These are phyloP conservation scores for Mactra quadrangularis DNA, from an alignment of 1,140 invertebrate genomes.

Conservation along the genomic window DNA sequence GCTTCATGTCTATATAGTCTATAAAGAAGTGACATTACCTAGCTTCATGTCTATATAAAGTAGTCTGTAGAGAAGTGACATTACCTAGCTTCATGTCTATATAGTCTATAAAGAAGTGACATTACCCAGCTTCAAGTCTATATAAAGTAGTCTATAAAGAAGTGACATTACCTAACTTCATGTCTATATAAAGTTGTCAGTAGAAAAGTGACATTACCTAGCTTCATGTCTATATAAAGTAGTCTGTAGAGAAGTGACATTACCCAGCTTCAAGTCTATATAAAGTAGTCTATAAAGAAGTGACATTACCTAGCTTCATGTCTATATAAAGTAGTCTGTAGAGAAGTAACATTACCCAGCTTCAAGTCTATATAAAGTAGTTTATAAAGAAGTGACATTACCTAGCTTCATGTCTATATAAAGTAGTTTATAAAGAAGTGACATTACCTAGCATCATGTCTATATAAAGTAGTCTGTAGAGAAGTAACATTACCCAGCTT, in stretches of 20 bases:
- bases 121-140: conserved; percentile 87
- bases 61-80: conserved; percentile 94
- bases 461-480: conserved; percentile 93
- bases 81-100: too few relatives aligned
- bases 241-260: conserved; percentile 93
- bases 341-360: conserved; percentile 90
- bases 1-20: conserved; percentile 93
- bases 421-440: conserved; percentile 93
- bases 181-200: conserved; percentile 95
- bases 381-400: conserved; percentile 93
- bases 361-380: conserved; percentile 92
- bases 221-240: conserved; percentile 91
- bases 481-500: conserved; percentile 90
- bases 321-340: conserved; percentile 94
- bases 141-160: conserved; percentile 94
- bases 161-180: conserved; percentile 89
- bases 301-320: conserved; percentile 89
- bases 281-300: conserved; percentile 93
- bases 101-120: too few relatives aligned
- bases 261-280: conserved; percentile 90
- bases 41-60: conserved; percentile 90
- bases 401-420: conserved; percentile 90
- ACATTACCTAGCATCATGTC: conserved; percentile 89
- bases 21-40: conserved; percentile 92
- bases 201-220: conserved; percentile 91